Percentiles rank a stretch among this genome's conserved stretches.
phyloP scores from a whole-genome alignment of 2,888 invertebrate genomes.

The Glyphotaelius pellucidus region DNA sequence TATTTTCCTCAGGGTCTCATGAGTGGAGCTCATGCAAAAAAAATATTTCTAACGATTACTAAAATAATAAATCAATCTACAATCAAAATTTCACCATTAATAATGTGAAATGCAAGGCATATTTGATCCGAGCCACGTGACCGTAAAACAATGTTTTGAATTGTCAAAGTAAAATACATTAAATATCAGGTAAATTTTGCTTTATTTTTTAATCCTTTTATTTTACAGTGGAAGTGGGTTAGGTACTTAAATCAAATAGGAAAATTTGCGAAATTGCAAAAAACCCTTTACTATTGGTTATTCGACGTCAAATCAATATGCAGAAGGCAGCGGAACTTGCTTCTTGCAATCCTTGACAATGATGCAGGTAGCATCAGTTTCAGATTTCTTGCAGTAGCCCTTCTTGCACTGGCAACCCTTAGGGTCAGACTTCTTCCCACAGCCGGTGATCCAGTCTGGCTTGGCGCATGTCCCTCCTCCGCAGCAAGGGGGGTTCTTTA shows the following conservation, averaged over 20 bases:
- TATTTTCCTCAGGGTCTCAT: no score
- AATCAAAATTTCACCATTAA: no score
- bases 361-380: constrained; percentile 46
- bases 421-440: background rate
- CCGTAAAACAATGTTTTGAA: background rate
- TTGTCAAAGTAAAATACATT: background rate
- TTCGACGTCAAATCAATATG: background rate
- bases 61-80: background rate
- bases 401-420: constrained; percentile 56
- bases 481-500: constrained; percentile 44
- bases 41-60: background rate
- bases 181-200: no score
- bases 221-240: background rate
- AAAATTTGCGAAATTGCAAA: background rate
- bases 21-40: no score
- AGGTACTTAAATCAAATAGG: background rate
- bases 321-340: background rate
- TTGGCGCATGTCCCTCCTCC: constrained; percentile 47
- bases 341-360: background rate
- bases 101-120: background rate
- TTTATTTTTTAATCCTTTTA: no score
- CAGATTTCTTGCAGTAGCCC: constrained; percentile 43
- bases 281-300: background rate
- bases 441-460: constrained; percentile 26
- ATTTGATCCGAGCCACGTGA: background rate